These are phyloP conservation scores for Hippocampus barbouri DNA, from an alignment of 2,113 vertebrate species.

Conservation along the genomic window DNA sequence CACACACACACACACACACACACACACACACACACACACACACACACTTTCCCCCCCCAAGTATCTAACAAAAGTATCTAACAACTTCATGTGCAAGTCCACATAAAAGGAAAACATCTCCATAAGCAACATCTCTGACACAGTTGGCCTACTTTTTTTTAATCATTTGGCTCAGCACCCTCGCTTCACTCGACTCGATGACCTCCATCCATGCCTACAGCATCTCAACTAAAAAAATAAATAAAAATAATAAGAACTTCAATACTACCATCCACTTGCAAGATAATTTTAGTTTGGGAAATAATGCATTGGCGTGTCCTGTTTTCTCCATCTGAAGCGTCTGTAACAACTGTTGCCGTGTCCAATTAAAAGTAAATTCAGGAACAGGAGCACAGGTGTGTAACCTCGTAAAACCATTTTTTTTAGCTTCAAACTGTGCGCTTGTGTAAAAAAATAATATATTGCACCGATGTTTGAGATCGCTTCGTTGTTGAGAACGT, in stretches of 20 bases:
- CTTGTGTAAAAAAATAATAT: not conserved
- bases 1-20: too few species aligned
- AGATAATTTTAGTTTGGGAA: conserved; percentile 23
- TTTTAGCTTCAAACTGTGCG: not conserved
- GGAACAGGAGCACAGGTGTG: not conserved
- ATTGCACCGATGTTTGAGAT: not conserved
- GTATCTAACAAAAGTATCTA: too few species aligned
- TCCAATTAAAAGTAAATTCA: conserved; percentile 13
- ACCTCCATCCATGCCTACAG: conserved; percentile 25
- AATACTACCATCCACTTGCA: not conserved
- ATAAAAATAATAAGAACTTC: not conserved
- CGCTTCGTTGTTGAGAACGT: not conserved
- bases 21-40: too few species aligned
- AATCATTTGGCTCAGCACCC: not conserved
- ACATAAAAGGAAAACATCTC: not conserved
- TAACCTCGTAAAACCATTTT: not conserved
- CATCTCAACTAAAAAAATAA: conserved; percentile 12
- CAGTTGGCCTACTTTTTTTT: not conserved
- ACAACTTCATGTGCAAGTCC: not conserved
- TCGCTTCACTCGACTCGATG: conserved; percentile 5
- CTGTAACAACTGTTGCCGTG: not conserved
- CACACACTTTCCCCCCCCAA: too few species aligned
- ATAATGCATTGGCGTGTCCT: conserved; percentile 19
- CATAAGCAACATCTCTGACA: conserved; percentile 8
- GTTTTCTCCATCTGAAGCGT: conserved; percentile 17